phyloP scores from a whole-genome alignment of 2,113 vertebrate genomes.

The Paratilapia polleni region DNA sequence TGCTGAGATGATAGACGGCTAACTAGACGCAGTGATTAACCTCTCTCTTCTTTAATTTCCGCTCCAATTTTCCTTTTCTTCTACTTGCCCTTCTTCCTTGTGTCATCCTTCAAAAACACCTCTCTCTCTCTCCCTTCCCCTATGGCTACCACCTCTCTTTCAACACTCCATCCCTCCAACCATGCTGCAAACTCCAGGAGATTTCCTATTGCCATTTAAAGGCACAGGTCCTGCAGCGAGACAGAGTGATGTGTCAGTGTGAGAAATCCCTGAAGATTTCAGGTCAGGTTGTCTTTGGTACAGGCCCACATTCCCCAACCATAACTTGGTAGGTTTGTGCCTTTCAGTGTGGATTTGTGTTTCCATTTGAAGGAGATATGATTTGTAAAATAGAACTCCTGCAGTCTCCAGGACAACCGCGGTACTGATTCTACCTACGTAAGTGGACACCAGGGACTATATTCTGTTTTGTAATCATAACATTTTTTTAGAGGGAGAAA shows the following conservation, averaged over 20 bases:
- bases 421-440: slow-evolving; percentile 71
- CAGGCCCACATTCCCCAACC: slow-evolving; percentile 40
- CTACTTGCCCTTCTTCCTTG: not conserved
- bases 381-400: slow-evolving; percentile 59
- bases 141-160: slow-evolving; percentile 18
- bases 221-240: slow-evolving; percentile 27
- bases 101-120: slow-evolving; percentile 29
- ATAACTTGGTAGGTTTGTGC: slow-evolving; percentile 10
- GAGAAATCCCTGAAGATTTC: slow-evolving; percentile 37
- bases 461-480: slow-evolving; percentile 29
- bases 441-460: slow-evolving; percentile 35
- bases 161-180: slow-evolving; percentile 41
- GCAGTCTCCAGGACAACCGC: slow-evolving; percentile 50
- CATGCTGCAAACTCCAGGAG: slow-evolving; percentile 38
- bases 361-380: slow-evolving; percentile 18
- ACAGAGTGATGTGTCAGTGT: slow-evolving; percentile 44
- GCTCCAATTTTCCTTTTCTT: slow-evolving; percentile 34
- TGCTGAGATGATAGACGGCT: slow-evolving; percentile 53
- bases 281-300: slow-evolving; percentile 42
- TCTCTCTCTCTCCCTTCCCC: slow-evolving; percentile 16
- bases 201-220: slow-evolving; percentile 55
- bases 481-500: slow-evolving; percentile 49
- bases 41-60: slow-evolving; percentile 56
- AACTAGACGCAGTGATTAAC: slow-evolving; percentile 52
- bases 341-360: slow-evolving; percentile 23